Conservation (phyloP, 2,113 vertebrate species). For the Ibidorhyncha struthersii region DNA sequence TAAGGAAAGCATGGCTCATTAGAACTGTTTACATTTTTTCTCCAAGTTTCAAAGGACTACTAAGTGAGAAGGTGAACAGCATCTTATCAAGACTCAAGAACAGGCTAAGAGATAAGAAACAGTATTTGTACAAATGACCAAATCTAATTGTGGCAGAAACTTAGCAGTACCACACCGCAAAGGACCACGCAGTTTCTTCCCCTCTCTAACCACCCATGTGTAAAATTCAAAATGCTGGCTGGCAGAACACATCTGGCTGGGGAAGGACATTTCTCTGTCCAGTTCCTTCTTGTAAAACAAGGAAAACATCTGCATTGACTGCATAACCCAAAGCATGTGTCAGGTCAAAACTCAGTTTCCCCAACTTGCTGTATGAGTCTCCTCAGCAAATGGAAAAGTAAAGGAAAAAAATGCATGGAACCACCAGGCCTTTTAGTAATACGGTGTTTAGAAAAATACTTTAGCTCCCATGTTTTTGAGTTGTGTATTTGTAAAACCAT, state of each 20-base stretch:
- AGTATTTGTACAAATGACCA: neutral
- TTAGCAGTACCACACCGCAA: neutral
- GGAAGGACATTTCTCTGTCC: neutral
- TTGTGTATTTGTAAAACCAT: neutral
- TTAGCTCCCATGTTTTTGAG: neutral
- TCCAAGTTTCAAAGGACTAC: conserved; percentile 10
- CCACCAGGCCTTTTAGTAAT: neutral
- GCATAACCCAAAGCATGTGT: neutral
- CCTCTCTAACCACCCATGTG: fast-evolving
- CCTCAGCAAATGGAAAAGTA: neutral
- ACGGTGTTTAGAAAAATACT: neutral
- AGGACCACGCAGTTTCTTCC: neutral
- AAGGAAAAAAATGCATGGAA: neutral
- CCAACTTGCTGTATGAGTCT: neutral
- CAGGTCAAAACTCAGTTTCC: neutral
- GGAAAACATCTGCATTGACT: neutral
- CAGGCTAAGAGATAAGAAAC: neutral
- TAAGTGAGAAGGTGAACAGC: neutral
- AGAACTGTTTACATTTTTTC: neutral
- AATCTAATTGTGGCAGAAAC: neutral
- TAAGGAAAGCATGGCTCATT: neutral
- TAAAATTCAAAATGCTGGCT: neutral
- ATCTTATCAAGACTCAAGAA: conserved; percentile 12
- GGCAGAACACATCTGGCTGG: neutral
- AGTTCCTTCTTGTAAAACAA: neutral